These are phyloP conservation scores for Lissocephala sabroskyi DNA, from an alignment of 2,888 invertebrate species.

Conservation along the genomic window DNA sequence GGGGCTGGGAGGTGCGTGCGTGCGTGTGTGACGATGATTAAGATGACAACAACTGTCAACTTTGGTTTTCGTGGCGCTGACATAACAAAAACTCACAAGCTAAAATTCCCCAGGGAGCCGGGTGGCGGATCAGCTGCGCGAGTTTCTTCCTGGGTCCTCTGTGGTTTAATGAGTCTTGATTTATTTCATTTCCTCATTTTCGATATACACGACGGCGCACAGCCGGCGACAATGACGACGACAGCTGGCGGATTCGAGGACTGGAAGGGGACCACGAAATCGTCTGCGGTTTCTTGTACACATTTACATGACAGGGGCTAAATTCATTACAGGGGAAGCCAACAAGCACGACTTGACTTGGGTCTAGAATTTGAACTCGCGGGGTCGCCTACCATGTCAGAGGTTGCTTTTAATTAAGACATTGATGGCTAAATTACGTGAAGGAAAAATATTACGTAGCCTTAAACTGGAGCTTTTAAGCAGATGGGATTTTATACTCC, in stretches of 20 bases:
- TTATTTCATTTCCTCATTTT: constrained; percentile 59
- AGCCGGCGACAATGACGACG: no score
- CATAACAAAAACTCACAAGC: constrained; percentile 33
- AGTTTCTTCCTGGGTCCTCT: constrained; percentile 19
- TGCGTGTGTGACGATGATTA: constrained; percentile 52
- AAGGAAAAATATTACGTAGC: no score
- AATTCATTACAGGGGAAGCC: constrained; percentile 39
- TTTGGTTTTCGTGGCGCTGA: constrained; percentile 43
- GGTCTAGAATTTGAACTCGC: constrained; percentile 2
- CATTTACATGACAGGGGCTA: constrained; percentile 44
- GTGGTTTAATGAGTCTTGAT: constrained; percentile 63
- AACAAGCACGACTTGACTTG: not conserved
- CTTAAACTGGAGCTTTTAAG: no score
- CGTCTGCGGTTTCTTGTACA: constrained; percentile 11
- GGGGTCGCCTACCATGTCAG: constrained; percentile 19
- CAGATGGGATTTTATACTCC: no score
- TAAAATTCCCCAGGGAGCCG: not conserved
- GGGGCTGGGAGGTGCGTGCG: constrained; percentile 1
- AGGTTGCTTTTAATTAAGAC: constrained; percentile 44
- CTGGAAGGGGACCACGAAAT: constrained; percentile 7
- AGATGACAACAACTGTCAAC: constrained; percentile 63
- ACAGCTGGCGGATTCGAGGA: no score
- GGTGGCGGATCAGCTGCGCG: not conserved
- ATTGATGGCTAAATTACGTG: constrained; percentile 53
- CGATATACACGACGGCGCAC: constrained; percentile 34